Conservation (phyloP, 2,113 vertebrate genomes). For the Ranitomeya imitator region DNA sequence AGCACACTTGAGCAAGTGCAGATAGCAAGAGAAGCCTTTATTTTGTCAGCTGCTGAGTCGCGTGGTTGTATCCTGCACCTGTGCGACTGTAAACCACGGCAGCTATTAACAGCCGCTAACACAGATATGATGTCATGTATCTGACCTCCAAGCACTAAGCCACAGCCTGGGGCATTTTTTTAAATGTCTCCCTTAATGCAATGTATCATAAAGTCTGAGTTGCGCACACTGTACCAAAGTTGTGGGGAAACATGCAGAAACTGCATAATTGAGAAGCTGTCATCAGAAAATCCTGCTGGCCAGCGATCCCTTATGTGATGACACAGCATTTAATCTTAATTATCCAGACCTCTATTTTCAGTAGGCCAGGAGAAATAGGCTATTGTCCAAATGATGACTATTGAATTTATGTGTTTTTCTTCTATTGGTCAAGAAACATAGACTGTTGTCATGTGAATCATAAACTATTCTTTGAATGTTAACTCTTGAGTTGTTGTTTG, state of each 20-base stretch:
- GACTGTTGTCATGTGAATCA: too few species aligned
- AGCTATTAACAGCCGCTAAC: conserved; percentile 60
- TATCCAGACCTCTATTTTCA: too few species aligned
- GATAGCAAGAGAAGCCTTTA: conserved; percentile 63
- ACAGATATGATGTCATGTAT: conserved; percentile 42
- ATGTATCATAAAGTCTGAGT: not conserved
- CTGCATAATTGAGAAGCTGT: not conserved
- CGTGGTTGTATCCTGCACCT: conserved; percentile 67
- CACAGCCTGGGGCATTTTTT: not conserved
- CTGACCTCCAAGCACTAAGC: fast-evolving
- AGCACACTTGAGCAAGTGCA: conserved; percentile 13
- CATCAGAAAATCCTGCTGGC: not conserved
- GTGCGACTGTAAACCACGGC: conserved; percentile 60
- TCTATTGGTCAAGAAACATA: too few species aligned
- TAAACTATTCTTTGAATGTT: too few species aligned
- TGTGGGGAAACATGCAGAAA: too few species aligned
- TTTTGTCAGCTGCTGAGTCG: conserved; percentile 70
- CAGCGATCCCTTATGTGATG: too few species aligned
- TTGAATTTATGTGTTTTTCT: too few species aligned
- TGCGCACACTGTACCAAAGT: not conserved
- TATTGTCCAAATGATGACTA: too few species aligned
- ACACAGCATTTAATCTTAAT: too few species aligned
- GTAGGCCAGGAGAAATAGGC: too few species aligned
- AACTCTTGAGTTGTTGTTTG: too few species aligned
- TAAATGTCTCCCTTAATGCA: not conserved